Conservation (phyloP, 2,797 vertebrate genomes). For the Myotis pilosus region DNA sequence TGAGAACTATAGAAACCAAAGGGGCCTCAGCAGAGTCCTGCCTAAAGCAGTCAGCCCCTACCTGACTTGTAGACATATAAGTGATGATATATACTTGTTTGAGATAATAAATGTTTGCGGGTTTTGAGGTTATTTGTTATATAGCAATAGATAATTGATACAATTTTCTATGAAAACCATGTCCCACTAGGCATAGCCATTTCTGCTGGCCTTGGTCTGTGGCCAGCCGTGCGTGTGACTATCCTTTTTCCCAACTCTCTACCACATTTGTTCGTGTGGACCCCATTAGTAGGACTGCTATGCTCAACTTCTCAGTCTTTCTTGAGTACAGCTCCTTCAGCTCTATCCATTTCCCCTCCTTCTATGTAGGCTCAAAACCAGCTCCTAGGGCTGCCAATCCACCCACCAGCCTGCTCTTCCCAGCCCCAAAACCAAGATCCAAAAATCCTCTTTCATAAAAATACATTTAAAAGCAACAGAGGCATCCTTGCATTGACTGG, state of each 20-base stretch:
- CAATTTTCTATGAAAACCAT: not conserved
- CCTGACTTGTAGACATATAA: not conserved
- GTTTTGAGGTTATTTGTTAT: conserved; percentile 11
- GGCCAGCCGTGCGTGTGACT: not conserved
- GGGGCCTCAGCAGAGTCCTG: not conserved
- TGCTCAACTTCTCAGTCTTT: not conserved
- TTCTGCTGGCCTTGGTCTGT: not conserved
- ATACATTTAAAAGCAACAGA: not conserved
- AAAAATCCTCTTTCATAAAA: conserved; percentile 7
- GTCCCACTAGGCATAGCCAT: not conserved
- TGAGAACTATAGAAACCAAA: not conserved
- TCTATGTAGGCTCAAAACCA: not conserved
- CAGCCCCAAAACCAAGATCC: not conserved
- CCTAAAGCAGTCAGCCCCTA: not conserved
- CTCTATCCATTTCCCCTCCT: not conserved
- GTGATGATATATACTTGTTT: not conserved
- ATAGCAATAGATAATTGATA: not conserved
- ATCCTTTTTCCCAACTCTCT: not conserved
- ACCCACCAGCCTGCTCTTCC: not conserved
- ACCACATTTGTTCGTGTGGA: not conserved
- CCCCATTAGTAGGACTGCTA: not conserved
- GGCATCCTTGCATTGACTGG: not conserved
- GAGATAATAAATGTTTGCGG: not conserved
- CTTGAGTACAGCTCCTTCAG: not conserved
- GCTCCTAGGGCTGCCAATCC: not conserved